These are phyloP conservation scores for Sphenopsis melanotis DNA, from an alignment of 2,797 vertebrate species.

Conservation along the genomic window DNA sequence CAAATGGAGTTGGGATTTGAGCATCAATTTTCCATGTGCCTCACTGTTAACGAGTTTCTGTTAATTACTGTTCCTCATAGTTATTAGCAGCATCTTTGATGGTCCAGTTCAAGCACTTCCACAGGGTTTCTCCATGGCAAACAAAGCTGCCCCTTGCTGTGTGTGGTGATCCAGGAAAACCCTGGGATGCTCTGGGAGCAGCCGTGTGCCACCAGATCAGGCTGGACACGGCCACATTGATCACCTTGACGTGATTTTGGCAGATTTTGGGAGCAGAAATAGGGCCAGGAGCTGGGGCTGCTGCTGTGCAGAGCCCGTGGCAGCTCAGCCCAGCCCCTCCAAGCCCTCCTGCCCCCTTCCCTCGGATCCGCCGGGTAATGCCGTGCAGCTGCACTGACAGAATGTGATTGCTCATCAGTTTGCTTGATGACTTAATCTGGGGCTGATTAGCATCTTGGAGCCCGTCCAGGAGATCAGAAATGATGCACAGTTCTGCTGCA, in stretches of 20 bases:
- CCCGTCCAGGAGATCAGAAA: neutral
- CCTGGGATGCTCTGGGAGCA: rapidly evolving
- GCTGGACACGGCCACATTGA: rapidly evolving
- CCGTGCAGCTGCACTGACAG: slow-evolving; percentile 46
- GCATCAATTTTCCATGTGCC: rapidly evolving
- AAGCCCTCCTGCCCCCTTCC: neutral
- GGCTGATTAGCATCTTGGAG: slow-evolving; percentile 57
- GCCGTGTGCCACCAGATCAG: rapidly evolving
- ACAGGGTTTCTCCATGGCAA: neutral
- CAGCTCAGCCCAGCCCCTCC: neutral
- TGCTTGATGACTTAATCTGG: slow-evolving; percentile 59
- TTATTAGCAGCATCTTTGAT: neutral
- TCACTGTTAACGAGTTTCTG: rapidly evolving
- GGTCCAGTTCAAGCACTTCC: neutral
- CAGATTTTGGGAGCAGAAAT: rapidly evolving
- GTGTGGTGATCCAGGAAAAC: neutral
- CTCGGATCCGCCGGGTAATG: neutral
- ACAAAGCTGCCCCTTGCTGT: neutral
- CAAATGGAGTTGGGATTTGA: neutral
- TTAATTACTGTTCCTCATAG: neutral
- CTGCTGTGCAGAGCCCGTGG: rapidly evolving
- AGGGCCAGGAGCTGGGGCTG: neutral
- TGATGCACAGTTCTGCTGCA: neutral
- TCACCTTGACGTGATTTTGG: neutral
- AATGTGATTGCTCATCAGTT: slow-evolving; percentile 55